Evolutionary conservation across 1,140 invertebrate genomes (phyloP), one percentile per base, ranked within the genome.

Genomic region (Penaeus vannamei): DNA sequence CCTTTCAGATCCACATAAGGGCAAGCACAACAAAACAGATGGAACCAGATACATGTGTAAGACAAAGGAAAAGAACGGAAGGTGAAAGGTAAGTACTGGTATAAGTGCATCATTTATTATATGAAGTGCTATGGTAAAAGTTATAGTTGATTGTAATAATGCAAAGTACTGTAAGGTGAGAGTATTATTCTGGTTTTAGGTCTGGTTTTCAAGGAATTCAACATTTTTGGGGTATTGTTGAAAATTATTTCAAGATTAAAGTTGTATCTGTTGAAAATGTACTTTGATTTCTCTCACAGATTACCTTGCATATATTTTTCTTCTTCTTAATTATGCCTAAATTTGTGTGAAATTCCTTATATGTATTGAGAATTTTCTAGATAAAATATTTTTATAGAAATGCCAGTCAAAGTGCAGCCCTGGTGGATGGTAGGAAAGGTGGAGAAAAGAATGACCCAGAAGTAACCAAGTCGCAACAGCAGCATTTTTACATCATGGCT

Each of bases 401-500:
- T 29, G 72, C 19, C 72, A 76, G 29, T 36, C 53, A 53, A 76
- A 76, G 72, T 29, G 42, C 42, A 76, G 72, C 26, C 19, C 42
- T 26, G 26, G 42, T 76, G 60, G 42, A 66, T 17, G 83, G n/a
- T 26, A 66, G 66, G 62, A 66, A 84, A 42, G 36, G 36, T 5
- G 64, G 26, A 10, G 66, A 84, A 32, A 42, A 32, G 62, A 66
- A 42, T 17, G 17, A 17, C 53, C 10, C 53, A 42, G 42, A 22
- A 19, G 61, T n/a, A 46, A 69, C 61, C n/a, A 84, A 23, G 22
- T 32, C 66, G 17, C n/a, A 84, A 36, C 62, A 84, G 29, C 62
- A 69, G 36, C 66, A 84, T 66, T 69, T 84, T 42, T 84, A 84
- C 62, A 69, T 84, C 62, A 84, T 84, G 83, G 62, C 83, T 42